These are phyloP conservation scores for Scaptomyza montana DNA, from an alignment of 1,140 invertebrate genomes.

Conservation along the genomic window DNA sequence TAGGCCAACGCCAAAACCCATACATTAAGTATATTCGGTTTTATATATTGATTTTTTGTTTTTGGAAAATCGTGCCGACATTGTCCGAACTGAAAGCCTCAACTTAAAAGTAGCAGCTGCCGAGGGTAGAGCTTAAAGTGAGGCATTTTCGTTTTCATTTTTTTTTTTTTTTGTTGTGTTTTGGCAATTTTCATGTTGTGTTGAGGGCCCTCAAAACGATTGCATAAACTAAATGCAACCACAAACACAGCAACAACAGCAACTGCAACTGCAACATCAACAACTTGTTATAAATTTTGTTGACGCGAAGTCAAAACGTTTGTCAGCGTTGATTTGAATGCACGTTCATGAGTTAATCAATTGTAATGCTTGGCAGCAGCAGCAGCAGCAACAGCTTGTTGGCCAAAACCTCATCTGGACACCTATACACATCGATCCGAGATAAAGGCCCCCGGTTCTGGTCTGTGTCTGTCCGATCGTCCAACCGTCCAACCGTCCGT, in stretches of 20 bases:
- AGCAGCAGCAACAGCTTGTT: conserved; percentile 21
- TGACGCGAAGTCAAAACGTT: conserved; percentile 77
- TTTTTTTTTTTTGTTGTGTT: background rate
- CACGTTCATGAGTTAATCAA: conserved; percentile 80
- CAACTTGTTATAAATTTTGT: conserved; percentile 74
- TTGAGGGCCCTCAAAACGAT: conserved; percentile 1
- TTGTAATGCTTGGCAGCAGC: conserved; percentile 59
- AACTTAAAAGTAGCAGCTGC: background rate
- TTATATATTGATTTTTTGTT: background rate
- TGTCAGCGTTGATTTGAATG: conserved; percentile 75
- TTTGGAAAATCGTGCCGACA: conserved; percentile 11
- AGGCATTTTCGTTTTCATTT: background rate
- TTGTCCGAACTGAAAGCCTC: background rate
- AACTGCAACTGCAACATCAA: conserved; percentile 49
- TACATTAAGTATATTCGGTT: background rate
- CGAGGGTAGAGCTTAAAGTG: background rate
- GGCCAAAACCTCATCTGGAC: conserved; percentile 14
- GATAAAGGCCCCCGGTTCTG: conserved; percentile 4
- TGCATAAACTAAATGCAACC: conserved; percentile 17
- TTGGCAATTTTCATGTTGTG: conserved; percentile 17
- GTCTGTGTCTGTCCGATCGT: background rate
- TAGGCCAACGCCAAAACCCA: background rate
- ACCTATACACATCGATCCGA: conserved; percentile 16
- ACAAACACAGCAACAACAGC: conserved; percentile 43
- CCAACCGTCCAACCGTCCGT: too few species aligned